Conservation (phyloP, 2,888 invertebrate species). For the Ethmia dodecea region DNA sequence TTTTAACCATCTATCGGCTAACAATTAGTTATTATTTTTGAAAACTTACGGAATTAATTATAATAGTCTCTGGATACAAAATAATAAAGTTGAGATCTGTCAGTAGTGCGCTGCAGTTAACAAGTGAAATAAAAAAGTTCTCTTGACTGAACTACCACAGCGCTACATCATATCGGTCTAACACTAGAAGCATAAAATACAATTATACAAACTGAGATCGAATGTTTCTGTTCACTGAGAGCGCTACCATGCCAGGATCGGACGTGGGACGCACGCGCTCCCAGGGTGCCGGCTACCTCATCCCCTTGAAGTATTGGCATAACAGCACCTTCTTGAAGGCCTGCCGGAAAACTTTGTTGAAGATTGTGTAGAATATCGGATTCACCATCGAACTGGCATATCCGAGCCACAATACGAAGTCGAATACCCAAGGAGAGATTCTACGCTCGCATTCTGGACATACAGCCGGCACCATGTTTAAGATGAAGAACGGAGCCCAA, state of each 20-base stretch:
- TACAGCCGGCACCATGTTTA: constrained; percentile 90
- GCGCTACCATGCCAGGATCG: constrained; percentile 63
- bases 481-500: constrained; percentile 97
- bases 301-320: constrained; percentile 82
- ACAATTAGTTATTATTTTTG: no score
- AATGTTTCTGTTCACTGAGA: constrained; percentile 67
- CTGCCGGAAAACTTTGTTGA: constrained; percentile 95
- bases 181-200: constrained; percentile 41
- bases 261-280: constrained; percentile 69
- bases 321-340: constrained; percentile 92
- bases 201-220: constrained; percentile 66
- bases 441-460: constrained; percentile 88
- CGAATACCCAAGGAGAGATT: constrained; percentile 88
- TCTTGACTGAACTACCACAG: no score
- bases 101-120: no score
- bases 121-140: no score
- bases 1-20: no score
- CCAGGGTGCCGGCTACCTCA: constrained; percentile 72
- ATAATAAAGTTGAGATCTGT: no score
- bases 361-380: constrained; percentile 97
- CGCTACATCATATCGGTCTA: no score
- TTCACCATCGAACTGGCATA: constrained; percentile 97
- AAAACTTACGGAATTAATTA: no score
- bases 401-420: constrained; percentile 94
- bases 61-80: no score